These are phyloP conservation scores for Grammomys surdaster DNA, from an alignment of 2,113 vertebrate genomes.

Conservation along the genomic window DNA sequence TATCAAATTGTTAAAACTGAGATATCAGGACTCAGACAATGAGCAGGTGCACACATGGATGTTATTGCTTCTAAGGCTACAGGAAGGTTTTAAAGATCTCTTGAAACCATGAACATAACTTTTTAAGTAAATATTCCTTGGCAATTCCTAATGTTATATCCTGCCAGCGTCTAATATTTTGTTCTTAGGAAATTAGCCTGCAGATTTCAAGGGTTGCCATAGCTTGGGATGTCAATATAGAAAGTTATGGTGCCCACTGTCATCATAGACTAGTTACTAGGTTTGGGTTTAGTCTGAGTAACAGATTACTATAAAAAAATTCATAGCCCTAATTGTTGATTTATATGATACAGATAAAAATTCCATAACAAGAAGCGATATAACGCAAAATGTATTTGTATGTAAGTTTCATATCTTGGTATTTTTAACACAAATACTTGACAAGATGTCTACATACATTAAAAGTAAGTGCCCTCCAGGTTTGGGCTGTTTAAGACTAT, in stretches of 20 bases:
- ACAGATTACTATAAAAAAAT: conserved; percentile 20
- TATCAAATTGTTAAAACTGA: not conserved
- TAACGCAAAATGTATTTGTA: not conserved
- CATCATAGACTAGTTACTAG: not conserved
- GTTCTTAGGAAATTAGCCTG: conserved; percentile 31
- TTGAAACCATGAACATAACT: not conserved
- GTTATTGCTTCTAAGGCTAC: not conserved
- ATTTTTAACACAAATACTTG: not conserved
- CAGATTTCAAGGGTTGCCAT: not conserved
- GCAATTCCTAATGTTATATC: not conserved
- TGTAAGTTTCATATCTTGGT: conserved; percentile 5
- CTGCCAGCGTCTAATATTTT: conserved; percentile 4
- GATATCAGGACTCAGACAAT: not conserved
- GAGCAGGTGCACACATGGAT: fast-evolving
- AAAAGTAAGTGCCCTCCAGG: not conserved
- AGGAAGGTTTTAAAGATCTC: not conserved
- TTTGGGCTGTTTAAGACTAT: not conserved
- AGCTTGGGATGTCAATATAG: not conserved
- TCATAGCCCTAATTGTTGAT: not conserved
- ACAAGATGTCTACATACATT: not conserved
- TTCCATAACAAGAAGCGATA: not conserved
- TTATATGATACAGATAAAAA: not conserved
- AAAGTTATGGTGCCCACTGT: not conserved
- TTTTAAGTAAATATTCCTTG: not conserved
- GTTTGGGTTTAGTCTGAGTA: not conserved